phyloP scores from a whole-genome alignment of 2,113 vertebrate genomes.

The Oplegnathus fasciatus region DNA sequence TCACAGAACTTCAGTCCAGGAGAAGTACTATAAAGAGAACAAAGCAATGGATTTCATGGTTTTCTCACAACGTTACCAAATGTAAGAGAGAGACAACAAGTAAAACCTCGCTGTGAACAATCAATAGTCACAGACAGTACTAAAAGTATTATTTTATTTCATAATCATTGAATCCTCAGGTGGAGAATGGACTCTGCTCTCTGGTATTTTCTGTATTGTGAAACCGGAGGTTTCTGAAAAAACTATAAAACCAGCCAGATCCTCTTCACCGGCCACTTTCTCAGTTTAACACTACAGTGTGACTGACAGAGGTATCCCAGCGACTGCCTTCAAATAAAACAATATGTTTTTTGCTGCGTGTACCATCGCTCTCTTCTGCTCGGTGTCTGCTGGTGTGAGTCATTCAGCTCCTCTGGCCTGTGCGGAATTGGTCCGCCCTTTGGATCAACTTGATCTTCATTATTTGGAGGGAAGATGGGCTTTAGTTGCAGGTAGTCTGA shows the following conservation, averaged over 20 bases:
- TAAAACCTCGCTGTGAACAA: not conserved
- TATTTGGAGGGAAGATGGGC: constrained; percentile 55
- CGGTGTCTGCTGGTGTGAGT: constrained; percentile 17
- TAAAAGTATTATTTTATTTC: constrained; percentile 28
- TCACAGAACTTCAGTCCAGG: not conserved
- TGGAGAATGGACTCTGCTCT: not conserved
- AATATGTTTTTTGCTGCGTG: constrained; percentile 41
- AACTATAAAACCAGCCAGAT: constrained; percentile 24
- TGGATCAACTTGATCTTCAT: constrained; percentile 3
- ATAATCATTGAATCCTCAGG: constrained; percentile 32
- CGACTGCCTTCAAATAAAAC: not conserved
- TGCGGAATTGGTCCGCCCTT: constrained; percentile 44
- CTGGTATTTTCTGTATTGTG: constrained; percentile 15
- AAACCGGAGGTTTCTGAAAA: constrained; percentile 18
- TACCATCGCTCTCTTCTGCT: constrained; percentile 21
- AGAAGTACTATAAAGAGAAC: not conserved
- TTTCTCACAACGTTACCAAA: not conserved
- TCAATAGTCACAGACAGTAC: not conserved
- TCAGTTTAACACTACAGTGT: not conserved
- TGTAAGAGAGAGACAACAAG: not conserved
- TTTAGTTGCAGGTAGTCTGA: constrained; percentile 62
- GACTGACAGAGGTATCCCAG: not conserved
- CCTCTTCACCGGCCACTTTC: not conserved
- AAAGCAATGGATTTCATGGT: not conserved
- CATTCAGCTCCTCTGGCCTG: constrained; percentile 56